These are phyloP conservation scores for Romanogobio albipinnatus DNA, from an alignment of 2,113 vertebrate genomes.

Conservation along the genomic window DNA sequence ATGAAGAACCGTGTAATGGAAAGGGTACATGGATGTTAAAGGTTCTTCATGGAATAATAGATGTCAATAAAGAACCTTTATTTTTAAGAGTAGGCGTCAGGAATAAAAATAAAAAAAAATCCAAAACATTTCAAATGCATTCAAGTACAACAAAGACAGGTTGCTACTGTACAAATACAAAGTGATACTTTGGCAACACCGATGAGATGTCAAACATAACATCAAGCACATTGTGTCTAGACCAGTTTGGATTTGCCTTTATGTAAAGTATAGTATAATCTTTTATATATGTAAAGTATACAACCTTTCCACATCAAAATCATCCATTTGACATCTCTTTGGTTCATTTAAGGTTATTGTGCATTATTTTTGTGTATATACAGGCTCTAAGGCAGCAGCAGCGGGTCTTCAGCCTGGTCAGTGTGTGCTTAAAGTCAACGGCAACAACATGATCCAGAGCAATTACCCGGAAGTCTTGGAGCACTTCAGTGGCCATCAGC, in stretches of 20 bases:
- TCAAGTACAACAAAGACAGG: not conserved
- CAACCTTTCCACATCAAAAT: not conserved
- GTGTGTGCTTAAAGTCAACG: conserved; percentile 92
- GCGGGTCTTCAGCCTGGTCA: conserved; percentile 92
- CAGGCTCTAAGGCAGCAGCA: conserved; percentile 87
- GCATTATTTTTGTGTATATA: conserved; percentile 19
- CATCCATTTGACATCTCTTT: not conserved
- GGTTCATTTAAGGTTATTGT: not conserved
- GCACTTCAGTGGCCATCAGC: conserved; percentile 86
- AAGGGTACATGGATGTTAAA: not conserved
- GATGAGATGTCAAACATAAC: not conserved
- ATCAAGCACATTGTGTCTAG: not conserved
- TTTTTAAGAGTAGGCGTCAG: not conserved
- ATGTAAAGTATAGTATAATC: not conserved
- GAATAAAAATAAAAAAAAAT: not conserved
- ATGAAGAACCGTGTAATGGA: not conserved
- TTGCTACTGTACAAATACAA: not conserved
- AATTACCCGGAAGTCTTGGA: conserved; percentile 86
- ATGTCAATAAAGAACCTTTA: not conserved
- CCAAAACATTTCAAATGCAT: not conserved
- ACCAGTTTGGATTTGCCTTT: not conserved
- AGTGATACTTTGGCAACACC: not conserved
- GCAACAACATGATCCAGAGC: conserved; percentile 81
- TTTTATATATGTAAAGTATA: not conserved
- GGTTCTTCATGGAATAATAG: not conserved